Evolutionary conservation across 2,797 vertebrate species (phyloP), one percentile per base, ranked within the genome.

Genomic region (Podarcis lilfordi): DNA sequence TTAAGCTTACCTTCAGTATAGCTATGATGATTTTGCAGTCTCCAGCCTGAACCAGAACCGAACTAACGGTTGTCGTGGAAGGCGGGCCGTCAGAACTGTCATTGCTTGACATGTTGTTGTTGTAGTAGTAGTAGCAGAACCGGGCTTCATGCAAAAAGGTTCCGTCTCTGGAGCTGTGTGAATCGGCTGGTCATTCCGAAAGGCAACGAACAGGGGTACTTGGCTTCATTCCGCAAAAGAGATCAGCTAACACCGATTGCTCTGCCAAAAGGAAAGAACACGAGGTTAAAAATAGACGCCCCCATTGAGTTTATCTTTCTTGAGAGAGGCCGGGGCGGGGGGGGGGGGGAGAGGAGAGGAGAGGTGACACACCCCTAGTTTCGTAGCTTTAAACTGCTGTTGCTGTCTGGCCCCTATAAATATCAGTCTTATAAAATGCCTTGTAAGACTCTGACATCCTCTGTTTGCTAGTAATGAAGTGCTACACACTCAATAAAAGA

Each of bases 1-100:
- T 50, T 55, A 17, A 37, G n/a, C 95, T 96, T 97, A 99, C 98
- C 98, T 98, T 98, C 3, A 99, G 95, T 37, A 99, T 94, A 32
- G 98, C 97, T 89, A 98, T 95, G 7, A 98, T 93, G 7, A 98
- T 96, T 88, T 96, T 98, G 61, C 98, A 97, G 59, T 96, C 96
- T 74, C 98, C 98, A 1, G 98, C 97, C 93, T 98, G 98, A 90
- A 99, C 96, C 61, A 97, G 98, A 4, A 99, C 97, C 0, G 98
- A 98, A 88, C 98, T 99, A 87, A 99, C 91, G 0, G 98, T 97
- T 5, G 98, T 99, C 7, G 97, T 97, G 78, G 97, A 97, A 90
- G 91, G 90, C 68, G 92, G 95, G 91, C 92, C 95, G 89, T 91
- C 94, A 0, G 77, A 91, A 82, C 92, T 86, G 90, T 87, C 91